Conservation (phyloP, 2,888 invertebrate species). For the Embidobia sp. region DNA sequence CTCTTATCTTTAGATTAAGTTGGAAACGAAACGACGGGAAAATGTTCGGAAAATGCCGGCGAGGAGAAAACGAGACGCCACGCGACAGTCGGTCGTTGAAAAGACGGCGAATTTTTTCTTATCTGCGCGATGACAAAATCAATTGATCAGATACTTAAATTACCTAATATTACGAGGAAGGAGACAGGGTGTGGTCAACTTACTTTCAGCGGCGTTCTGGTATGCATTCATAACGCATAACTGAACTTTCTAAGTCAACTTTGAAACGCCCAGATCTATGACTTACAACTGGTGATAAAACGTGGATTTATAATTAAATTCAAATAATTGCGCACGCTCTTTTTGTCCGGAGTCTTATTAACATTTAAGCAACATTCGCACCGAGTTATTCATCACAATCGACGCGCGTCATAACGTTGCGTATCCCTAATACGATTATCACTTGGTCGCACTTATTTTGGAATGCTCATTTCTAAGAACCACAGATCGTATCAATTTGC, state of each 20-base stretch:
- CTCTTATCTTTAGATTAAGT: no score
- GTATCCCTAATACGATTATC: conserved; percentile 37
- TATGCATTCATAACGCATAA: conserved; percentile 66
- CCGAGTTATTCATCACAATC: conserved; percentile 9
- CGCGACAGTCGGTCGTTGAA: no score
- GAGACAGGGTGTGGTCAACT: conserved; percentile 72
- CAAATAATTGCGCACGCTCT: conserved; percentile 22
- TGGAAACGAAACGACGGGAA: no score
- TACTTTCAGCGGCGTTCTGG: conserved; percentile 65
- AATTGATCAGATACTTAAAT: conserved; percentile 44
- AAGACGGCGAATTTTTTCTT: no score
- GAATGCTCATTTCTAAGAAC: conserved; percentile 38
- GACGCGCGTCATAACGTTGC: conserved; percentile 24
- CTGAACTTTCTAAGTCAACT: conserved; percentile 70
- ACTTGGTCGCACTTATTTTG: conserved; percentile 17
- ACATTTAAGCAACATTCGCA: no score
- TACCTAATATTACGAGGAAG: conserved; percentile 68
- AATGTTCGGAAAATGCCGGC: no score
- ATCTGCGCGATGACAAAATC: conserved; percentile 39
- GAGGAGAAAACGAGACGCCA: no score
- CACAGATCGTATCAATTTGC: conserved; percentile 47
- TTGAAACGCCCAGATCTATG: conserved; percentile 58
- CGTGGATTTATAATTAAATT: conserved; percentile 32
- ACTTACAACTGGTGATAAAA: conserved; percentile 38
- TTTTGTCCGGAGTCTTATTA: conserved; percentile 12